These are phyloP conservation scores for Peromyscus melanophrys DNA, from an alignment of 2,797 vertebrate genomes.

Conservation along the genomic window DNA sequence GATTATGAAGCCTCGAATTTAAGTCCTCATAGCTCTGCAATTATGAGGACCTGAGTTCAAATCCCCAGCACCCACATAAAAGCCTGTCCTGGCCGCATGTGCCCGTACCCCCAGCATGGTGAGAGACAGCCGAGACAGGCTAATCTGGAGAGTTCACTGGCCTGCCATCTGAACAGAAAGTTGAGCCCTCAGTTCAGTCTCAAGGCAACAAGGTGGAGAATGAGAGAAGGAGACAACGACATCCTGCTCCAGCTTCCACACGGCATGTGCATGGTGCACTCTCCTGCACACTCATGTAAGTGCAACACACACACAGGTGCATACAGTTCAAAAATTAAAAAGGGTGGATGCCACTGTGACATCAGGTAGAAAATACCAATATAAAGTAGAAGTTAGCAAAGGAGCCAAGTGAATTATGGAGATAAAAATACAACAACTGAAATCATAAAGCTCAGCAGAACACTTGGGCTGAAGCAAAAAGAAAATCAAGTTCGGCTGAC, in stretches of 20 bases:
- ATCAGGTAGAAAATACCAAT: background rate
- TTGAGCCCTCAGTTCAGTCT: background rate
- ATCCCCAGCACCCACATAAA: no score
- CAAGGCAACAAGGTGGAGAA: background rate
- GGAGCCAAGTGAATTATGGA: background rate
- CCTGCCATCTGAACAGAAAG: background rate
- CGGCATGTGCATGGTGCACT: accelerated
- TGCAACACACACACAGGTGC: background rate
- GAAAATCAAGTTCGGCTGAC: background rate
- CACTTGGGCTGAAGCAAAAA: background rate
- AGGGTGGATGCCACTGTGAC: no score
- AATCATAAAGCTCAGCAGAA: background rate
- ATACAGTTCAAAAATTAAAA: background rate
- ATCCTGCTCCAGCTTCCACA: background rate
- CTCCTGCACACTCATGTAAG: background rate
- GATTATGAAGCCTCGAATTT: background rate
- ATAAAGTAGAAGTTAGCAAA: background rate
- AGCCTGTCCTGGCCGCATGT: background rate
- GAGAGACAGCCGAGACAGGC: background rate
- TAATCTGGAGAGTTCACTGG: background rate
- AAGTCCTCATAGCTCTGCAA: background rate
- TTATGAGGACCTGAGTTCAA: background rate
- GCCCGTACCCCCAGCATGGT: no score
- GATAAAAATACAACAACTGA: background rate
- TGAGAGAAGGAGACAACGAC: background rate